Percentiles rank a stretch among this genome's conserved stretches.
Evolutionary conservation across 1,140 invertebrate species (phyloP).

Genomic region (Hermatobates lingyangjiaoensis): DNA sequence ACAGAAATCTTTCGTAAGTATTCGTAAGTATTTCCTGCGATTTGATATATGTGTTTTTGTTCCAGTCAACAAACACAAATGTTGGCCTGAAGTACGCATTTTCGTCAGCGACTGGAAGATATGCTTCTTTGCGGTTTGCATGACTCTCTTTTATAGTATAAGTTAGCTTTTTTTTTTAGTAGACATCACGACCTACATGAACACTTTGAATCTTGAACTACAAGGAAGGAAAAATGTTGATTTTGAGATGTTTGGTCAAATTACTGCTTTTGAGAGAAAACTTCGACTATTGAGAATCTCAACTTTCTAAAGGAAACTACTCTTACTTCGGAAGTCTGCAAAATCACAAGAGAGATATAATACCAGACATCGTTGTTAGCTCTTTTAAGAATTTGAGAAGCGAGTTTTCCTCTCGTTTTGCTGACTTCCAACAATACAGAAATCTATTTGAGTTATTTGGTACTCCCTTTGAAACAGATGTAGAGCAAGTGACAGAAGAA

Average conservation of each 20-base stretch:
- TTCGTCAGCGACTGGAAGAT: no score
- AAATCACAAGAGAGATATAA: neutral
- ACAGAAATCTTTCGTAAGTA: no score
- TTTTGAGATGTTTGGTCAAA: slow-evolving; percentile 10
- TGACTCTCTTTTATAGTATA: no score
- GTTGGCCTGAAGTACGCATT: no score
- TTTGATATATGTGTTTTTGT: no score
- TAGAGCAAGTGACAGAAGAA: neutral
- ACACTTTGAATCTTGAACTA: slow-evolving; percentile 4
- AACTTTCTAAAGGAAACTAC: neutral
- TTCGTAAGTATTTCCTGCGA: no score
- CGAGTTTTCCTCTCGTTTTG: neutral
- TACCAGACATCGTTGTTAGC: neutral
- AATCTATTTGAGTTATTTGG: neutral
- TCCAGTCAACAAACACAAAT: no score
- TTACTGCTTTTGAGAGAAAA: slow-evolving; percentile 14
- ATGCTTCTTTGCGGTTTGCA: no score
- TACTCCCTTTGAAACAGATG: neutral
- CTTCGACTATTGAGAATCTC: slow-evolving; percentile 12
- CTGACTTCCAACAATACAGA: neutral
- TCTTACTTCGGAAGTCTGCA: neutral
- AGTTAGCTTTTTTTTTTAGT: slow-evolving; percentile 3
- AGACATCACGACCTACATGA: slow-evolving; percentile 2
- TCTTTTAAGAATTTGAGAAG: neutral
- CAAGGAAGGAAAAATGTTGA: slow-evolving; percentile 11